Evolutionary conservation across 2,888 invertebrate genomes (phyloP).

Genomic region (Macroteleia sp.): DNA sequence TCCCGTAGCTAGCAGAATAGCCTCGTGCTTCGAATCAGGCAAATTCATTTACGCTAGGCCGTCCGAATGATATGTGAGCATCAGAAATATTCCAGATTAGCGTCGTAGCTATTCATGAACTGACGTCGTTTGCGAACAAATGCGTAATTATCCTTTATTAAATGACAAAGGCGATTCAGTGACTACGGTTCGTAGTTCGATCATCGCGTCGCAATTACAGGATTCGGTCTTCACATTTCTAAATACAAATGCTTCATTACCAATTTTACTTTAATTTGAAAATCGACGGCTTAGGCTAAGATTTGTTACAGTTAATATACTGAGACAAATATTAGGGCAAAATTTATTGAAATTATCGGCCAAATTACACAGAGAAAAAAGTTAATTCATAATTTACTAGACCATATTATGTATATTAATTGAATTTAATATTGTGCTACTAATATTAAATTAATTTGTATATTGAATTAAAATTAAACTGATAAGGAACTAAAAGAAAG

Average conservation of each 20-base stretch:
- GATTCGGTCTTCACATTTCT: constrained; percentile 20
- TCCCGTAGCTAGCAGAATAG: constrained; percentile 37
- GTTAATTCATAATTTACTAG: too few relatives aligned
- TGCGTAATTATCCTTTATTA: constrained; percentile 60
- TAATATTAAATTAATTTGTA: too few relatives aligned
- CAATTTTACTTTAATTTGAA: constrained; percentile 52
- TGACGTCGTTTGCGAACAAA: constrained; percentile 60
- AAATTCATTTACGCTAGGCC: constrained; percentile 58
- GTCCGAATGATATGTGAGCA: constrained; percentile 52
- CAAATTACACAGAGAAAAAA: too few relatives aligned
- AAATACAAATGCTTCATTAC: constrained; percentile 51
- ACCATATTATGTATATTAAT: too few relatives aligned
- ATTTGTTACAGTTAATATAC: constrained; percentile 52
- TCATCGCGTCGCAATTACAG: background rate
- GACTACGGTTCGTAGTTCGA: constrained; percentile 20
- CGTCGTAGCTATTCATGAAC: constrained; percentile 59
- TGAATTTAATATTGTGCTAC: too few relatives aligned
- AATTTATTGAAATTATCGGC: too few relatives aligned
- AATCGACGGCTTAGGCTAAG: constrained; percentile 51
- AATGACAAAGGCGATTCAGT: constrained; percentile 56
- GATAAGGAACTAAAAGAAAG: too few relatives aligned
- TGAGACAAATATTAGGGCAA: too few relatives aligned
- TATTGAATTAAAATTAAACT: too few relatives aligned
- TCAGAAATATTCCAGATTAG: constrained; percentile 63
- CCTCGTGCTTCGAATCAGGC: constrained; percentile 33